Conservation (phyloP, 2,888 invertebrate genomes). For the Belgica antarctica region DNA sequence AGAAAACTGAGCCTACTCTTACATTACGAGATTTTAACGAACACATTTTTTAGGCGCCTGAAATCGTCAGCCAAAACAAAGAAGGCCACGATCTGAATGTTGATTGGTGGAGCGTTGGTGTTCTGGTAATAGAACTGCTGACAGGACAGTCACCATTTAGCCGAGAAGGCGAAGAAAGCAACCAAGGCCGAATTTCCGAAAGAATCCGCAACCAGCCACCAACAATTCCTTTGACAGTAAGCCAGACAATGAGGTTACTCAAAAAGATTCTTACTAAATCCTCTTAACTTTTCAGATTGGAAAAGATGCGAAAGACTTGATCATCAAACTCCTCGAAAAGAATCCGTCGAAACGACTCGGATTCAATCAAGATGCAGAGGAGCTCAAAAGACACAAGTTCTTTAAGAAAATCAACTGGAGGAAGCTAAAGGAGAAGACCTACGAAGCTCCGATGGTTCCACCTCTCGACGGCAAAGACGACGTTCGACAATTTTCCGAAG, state of each 20-base stretch:
- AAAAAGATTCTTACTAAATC: conserved; percentile 49
- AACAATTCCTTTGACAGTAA: conserved; percentile 78
- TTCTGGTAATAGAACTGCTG: conserved; percentile 90
- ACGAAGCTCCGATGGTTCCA: conserved; percentile 89
- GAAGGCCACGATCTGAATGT: conserved; percentile 96
- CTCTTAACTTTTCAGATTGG: conserved; percentile 50
- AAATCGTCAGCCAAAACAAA: conserved; percentile 76
- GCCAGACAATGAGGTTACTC: conserved; percentile 65
- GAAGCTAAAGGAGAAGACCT: conserved; percentile 70
- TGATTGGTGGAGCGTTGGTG: conserved; percentile 99
- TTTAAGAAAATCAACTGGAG: conserved; percentile 82
- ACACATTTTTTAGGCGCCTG: conserved; percentile 48
- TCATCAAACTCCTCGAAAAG: conserved; percentile 79
- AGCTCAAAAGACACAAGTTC: conserved; percentile 87
- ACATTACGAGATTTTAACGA: conserved; percentile 25
- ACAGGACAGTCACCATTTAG: conserved; percentile 98
- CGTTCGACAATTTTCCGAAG: conserved; percentile 94
- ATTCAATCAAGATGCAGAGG: conserved; percentile 66
- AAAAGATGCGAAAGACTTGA: conserved; percentile 68
- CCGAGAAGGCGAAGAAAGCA: conserved; percentile 89
- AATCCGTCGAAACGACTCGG: conserved; percentile 79
- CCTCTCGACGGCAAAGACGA: conserved; percentile 81
- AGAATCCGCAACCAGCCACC: conserved; percentile 87
- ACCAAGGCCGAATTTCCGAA: conserved; percentile 90
- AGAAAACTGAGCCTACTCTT: background rate